Evolutionary conservation across 2,113 vertebrate genomes (phyloP).

Genomic region (Bubo scandiacus): DNA sequence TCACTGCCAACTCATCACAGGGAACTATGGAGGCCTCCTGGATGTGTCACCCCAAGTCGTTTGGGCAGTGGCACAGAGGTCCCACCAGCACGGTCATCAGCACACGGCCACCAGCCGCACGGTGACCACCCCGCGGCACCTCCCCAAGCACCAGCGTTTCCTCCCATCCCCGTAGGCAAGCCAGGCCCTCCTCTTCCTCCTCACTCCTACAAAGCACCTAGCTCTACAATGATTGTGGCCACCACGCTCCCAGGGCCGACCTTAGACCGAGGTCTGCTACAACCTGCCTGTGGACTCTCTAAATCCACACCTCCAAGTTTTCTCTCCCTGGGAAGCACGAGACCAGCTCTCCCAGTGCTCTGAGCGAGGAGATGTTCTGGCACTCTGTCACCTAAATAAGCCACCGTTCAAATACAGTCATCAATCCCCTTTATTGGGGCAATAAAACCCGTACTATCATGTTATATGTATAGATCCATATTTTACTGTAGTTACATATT

Average conservation of each 20-base stretch:
- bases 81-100: neutral
- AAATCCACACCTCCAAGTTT: neutral
- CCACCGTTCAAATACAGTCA: neutral
- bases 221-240: neutral
- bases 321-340: fast-evolving
- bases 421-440: conserved; percentile 15
- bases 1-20: neutral
- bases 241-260: fast-evolving
- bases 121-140: fast-evolving
- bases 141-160: neutral
- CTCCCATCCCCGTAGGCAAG: neutral
- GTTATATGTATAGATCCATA: neutral
- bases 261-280: neutral
- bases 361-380: neutral
- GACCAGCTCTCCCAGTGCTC: neutral
- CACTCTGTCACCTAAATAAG: neutral
- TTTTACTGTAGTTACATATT: conserved; percentile 51
- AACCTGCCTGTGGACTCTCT: neutral
- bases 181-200: neutral
- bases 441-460: conserved; percentile 32
- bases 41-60: neutral
- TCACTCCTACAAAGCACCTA: neutral
- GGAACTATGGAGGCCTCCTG: neutral
- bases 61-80: neutral
- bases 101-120: neutral